Evolutionary conservation across 2,888 invertebrate species (phyloP).

Genomic region (Eupithecia abbreviata): DNA sequence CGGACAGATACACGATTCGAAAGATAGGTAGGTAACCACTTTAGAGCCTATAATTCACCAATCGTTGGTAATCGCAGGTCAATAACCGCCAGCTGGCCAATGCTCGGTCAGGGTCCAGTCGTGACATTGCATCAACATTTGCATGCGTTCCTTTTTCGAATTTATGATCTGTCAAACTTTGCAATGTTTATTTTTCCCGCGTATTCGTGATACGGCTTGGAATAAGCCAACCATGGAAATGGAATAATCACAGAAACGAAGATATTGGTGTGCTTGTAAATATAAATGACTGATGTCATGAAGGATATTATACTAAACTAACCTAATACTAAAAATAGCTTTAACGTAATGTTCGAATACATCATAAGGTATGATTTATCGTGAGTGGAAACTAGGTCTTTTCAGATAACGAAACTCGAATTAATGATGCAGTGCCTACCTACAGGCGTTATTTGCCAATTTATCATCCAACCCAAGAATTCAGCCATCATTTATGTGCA

Average conservation of each 20-base stretch:
- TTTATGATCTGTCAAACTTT: conserved; percentile 21
- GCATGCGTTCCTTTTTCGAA: conserved; percentile 57
- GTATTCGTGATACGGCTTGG: background rate
- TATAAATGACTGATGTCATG: conserved; percentile 6
- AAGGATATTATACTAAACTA: background rate
- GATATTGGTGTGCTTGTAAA: background rate
- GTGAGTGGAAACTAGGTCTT: conserved; percentile 12
- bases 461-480: background rate
- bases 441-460: background rate
- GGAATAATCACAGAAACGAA: background rate
- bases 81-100: conserved; percentile 61
- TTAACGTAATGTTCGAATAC: background rate
- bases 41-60: conserved; percentile 59
- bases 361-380: conserved; percentile 1
- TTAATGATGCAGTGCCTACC: background rate
- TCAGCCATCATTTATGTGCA: background rate
- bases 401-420: conserved; percentile 4
- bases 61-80: conserved; percentile 57
- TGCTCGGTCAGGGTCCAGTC: conserved; percentile 71
- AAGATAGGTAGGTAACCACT: background rate
- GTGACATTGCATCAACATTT: conserved; percentile 40
- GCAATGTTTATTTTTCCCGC: background rate
- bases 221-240: background rate
- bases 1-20: conserved; percentile 48
- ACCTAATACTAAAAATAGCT: background rate